Evolutionary conservation across 1,140 invertebrate species (phyloP), one percentile per base, ranked within the genome.

Genomic region (Brachionus calyciflorus): DNA sequence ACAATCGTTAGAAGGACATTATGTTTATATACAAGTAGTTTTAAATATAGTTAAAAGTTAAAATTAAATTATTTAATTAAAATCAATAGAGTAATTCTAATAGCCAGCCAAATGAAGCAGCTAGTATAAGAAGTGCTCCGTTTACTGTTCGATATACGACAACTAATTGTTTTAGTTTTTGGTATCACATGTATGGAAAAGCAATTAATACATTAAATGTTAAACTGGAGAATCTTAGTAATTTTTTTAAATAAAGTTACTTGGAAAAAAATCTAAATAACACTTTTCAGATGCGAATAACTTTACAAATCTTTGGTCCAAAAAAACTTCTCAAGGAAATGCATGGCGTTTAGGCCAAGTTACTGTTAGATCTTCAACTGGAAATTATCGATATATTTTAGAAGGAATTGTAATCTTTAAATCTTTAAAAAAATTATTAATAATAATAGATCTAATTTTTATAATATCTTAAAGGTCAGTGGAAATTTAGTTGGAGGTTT

Each of bases 11-110:
- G 44, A 77, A 10, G 76, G 76, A 37, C 41, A 49, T 30, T 77
- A 77, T 30, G 41, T 76, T 12, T 55, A 30, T 28, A 73, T 73
- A 19, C 30, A 73, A 37, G 69, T 73, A 73, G n/a, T 70, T 10
- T 51, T 14, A 12, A 30, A 53, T 30, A 33, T 33, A 19, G 6
- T 26, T 12, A 17, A 19, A 73, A 26, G 17, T 49, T 21, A 40
- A 14, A n/a, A 73, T 53, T 51, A 21, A 9, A 21, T 73, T 10
- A 17, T 3, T 19, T 41, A 30, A 12, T n/a, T n/a, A n/a, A n/a
- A n/a, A n/a, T n/a, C n/a, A n/a, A n/a, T n/a, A 73, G 30, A 73
- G 65, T 44, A 48, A 33, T 21, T 40, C 44, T 26, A 30, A 12
- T 1, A 37, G 40, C 2, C 17, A 10, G 5, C 44, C 21, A 21